phyloP scores from a whole-genome alignment of 2,113 vertebrate species.

The Eira barbara region DNA sequence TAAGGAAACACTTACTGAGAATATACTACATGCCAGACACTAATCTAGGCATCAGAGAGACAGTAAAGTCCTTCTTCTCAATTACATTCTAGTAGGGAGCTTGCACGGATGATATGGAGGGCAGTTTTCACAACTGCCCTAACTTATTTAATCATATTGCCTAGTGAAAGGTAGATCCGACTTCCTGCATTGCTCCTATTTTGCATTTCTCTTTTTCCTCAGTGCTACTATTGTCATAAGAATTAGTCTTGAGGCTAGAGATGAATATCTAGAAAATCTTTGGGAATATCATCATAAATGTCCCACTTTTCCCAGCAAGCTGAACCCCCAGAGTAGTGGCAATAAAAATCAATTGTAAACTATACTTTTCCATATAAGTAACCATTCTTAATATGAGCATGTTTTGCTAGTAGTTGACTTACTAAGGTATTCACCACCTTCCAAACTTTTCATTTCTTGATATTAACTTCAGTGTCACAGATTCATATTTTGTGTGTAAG shows the following conservation, averaged over 20 bases:
- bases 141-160: background rate
- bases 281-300: background rate
- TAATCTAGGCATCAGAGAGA: background rate
- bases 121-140: background rate
- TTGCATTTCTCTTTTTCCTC: background rate
- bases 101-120: background rate
- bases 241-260: background rate
- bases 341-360: background rate
- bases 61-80: background rate
- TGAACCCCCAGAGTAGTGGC: background rate
- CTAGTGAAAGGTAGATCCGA: background rate
- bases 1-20: constrained; percentile 5
- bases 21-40: background rate
- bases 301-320: background rate
- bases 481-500: background rate
- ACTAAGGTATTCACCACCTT: background rate
- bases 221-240: background rate
- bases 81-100: background rate
- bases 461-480: background rate
- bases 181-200: background rate
- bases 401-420: background rate
- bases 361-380: background rate
- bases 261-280: background rate
- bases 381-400: background rate
- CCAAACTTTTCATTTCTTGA: background rate